Percentiles rank a stretch among this genome's conserved stretches.
These are phyloP conservation scores for Poeciliopsis presidionis DNA, from an alignment of 2,797 vertebrate genomes.

Conservation along the genomic window DNA sequence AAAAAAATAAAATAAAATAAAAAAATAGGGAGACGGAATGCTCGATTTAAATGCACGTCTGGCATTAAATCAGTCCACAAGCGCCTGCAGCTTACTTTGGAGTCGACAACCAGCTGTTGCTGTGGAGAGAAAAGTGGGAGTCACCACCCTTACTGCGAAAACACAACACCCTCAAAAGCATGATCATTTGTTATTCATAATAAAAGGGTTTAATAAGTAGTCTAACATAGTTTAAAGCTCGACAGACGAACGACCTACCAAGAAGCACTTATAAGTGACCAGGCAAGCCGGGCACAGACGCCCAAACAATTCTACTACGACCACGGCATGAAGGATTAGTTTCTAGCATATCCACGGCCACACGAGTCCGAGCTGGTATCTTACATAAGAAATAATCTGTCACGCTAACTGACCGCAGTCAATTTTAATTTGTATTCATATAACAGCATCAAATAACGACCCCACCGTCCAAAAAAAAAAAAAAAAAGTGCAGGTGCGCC, in stretches of 20 bases:
- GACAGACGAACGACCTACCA: background rate
- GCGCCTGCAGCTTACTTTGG: conserved; percentile 40
- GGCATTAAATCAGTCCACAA: conserved; percentile 8
- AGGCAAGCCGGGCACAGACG: conserved; percentile 31
- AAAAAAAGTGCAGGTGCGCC: conserved; percentile 34
- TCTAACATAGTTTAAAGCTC: conserved; percentile 2
- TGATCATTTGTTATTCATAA: background rate
- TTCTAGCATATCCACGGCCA: conserved; percentile 66
- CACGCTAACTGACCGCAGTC: conserved; percentile 38
- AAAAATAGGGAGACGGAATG: background rate
- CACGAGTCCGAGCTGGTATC: conserved; percentile 63
- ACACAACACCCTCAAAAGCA: background rate
- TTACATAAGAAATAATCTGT: conserved; percentile 81
- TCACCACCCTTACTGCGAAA: conserved; percentile 27
- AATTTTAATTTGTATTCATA: conserved; percentile 36
- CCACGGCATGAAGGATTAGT: conserved; percentile 71
- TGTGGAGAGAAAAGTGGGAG: conserved; percentile 39
- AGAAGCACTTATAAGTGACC: conserved; percentile 5
- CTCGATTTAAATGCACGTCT: background rate
- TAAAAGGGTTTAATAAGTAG: background rate
- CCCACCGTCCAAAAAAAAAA: background rate
- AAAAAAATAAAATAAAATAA: background rate
- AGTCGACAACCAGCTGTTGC: conserved; percentile 71
- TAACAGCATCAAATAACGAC: conserved; percentile 1
- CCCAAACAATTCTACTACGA: conserved; percentile 59